Evolutionary conservation across 2,888 invertebrate genomes (phyloP).

Genomic region (Diarsia rubi): DNA sequence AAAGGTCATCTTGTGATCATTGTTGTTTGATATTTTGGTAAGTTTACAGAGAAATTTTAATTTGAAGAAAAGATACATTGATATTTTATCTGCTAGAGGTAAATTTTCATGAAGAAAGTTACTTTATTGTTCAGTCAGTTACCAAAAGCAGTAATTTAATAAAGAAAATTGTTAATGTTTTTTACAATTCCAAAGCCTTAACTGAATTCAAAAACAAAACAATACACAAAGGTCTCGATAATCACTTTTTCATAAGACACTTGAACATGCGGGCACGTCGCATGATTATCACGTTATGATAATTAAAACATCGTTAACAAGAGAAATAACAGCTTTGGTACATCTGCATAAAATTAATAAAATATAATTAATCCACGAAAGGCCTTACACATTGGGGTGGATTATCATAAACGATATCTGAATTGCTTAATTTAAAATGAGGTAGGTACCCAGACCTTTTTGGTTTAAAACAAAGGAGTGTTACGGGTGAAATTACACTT

Average conservation of each 20-base stretch:
- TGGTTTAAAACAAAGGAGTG: slow-evolving; percentile 54
- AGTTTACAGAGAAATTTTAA: not conserved
- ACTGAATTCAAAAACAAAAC: slow-evolving; percentile 27
- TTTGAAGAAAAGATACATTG: not conserved
- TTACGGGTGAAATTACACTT: slow-evolving; percentile 34
- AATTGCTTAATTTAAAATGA: slow-evolving; percentile 75
- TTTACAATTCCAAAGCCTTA: not conserved
- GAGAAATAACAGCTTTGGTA: slow-evolving; percentile 56
- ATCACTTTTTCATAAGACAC: slow-evolving; percentile 47
- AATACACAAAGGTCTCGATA: slow-evolving; percentile 32
- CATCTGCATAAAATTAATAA: slow-evolving; percentile 72
- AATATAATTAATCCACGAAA: slow-evolving; percentile 66
- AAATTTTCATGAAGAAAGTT: not conserved
- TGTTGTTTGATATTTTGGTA: not conserved
- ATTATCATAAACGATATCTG: slow-evolving; percentile 74
- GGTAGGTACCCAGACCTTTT: slow-evolving; percentile 56
- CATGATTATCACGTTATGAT: slow-evolving; percentile 51
- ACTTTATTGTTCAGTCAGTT: not conserved
- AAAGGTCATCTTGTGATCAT: slow-evolving; percentile 33
- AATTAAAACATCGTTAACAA: slow-evolving; percentile 58
- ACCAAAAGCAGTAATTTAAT: not conserved
- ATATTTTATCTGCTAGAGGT: not conserved
- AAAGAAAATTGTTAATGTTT: not conserved
- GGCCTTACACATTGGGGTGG: slow-evolving; percentile 61
- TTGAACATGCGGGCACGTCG: slow-evolving; percentile 26